A percentile compares a stretch with the other conserved stretches of the same genome.
Evolutionary conservation across 2,797 vertebrate genomes (phyloP).

Genomic region (Leptoclinus maculatus): DNA sequence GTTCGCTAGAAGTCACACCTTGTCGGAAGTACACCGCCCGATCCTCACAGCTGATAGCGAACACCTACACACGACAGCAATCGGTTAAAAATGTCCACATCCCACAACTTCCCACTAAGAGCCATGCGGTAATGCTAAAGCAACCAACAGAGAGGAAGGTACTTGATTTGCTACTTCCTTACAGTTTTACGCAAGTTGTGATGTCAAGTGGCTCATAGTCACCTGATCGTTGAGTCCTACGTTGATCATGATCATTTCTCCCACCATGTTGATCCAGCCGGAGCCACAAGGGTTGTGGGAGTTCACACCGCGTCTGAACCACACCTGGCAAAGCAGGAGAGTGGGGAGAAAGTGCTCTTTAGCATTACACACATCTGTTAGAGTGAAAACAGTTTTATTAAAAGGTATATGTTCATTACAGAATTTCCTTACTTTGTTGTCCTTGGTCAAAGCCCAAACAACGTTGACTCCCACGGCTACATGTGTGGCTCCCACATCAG

Average conservation of each 20-base stretch:
- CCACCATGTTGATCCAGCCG: slow-evolving; percentile 97
- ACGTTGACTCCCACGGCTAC: slow-evolving; percentile 92
- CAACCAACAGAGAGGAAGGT: background rate
- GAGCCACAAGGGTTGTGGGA: slow-evolving; percentile 96
- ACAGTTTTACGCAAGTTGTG: background rate
- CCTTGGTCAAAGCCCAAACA: slow-evolving; percentile 96
- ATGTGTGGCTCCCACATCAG: slow-evolving; percentile 90
- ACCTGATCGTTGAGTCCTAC: slow-evolving; percentile 97
- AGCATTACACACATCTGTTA: background rate
- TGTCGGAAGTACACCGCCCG: slow-evolving; percentile 92
- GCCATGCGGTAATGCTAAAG: background rate
- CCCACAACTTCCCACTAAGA: background rate
- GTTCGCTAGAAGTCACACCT: slow-evolving; percentile 92
- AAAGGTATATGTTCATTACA: background rate
- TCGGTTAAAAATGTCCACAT: background rate
- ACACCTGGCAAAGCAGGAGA: slow-evolving; percentile 85
- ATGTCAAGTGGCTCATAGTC: background rate
- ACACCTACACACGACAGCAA: slow-evolving; percentile 83
- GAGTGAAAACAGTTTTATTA: background rate
- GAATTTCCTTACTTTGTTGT: slow-evolving; percentile 89
- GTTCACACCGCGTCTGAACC: slow-evolving; percentile 96
- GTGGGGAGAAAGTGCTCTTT: background rate
- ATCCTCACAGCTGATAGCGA: slow-evolving; percentile 90
- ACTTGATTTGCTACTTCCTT: background rate
- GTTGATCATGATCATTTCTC: slow-evolving; percentile 95